phyloP scores from a whole-genome alignment of 2,888 invertebrate genomes.

The Pollenia labialis region DNA sequence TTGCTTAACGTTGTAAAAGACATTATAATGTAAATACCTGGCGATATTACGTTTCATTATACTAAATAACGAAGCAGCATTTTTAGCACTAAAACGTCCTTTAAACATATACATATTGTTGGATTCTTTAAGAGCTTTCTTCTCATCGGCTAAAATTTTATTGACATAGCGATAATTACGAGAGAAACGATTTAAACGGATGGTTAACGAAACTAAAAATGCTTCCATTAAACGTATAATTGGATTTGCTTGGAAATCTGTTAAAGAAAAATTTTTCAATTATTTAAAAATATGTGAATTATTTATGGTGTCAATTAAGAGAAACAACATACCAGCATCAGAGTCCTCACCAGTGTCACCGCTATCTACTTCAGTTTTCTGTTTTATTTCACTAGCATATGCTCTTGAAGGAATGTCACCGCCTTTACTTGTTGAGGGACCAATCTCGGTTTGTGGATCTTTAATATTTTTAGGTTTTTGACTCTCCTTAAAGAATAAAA shows the following conservation, averaged over 20 bases:
- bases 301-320: not conserved
- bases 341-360: conserved; percentile 81
- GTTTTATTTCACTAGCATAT: conserved; percentile 77
- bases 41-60: conserved; percentile 81
- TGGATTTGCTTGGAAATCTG: conserved; percentile 80
- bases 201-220: conserved; percentile 90
- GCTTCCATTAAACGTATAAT: conserved; percentile 82
- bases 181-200: conserved; percentile 92
- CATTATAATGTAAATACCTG: conserved; percentile 79
- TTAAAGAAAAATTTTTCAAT: not conserved
- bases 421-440: conserved; percentile 75
- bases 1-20: not conserved
- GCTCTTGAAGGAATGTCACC: conserved; percentile 76
- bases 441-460: conserved; percentile 62
- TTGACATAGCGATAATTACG: conserved; percentile 98
- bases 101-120: conserved; percentile 63
- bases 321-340: conserved; percentile 71
- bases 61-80: conserved; percentile 85
- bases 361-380: conserved; percentile 79
- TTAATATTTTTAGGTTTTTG: conserved; percentile 64
- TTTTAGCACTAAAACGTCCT: conserved; percentile 78
- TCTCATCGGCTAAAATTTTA: conserved; percentile 93
- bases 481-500: conserved; percentile 63
- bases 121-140: conserved; percentile 92
- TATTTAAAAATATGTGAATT: not conserved